A percentile compares a stretch with the other conserved stretches of the same genome.
Conservation (phyloP, 2,113 vertebrate species). For the Phyllostomus hastatus region DNA sequence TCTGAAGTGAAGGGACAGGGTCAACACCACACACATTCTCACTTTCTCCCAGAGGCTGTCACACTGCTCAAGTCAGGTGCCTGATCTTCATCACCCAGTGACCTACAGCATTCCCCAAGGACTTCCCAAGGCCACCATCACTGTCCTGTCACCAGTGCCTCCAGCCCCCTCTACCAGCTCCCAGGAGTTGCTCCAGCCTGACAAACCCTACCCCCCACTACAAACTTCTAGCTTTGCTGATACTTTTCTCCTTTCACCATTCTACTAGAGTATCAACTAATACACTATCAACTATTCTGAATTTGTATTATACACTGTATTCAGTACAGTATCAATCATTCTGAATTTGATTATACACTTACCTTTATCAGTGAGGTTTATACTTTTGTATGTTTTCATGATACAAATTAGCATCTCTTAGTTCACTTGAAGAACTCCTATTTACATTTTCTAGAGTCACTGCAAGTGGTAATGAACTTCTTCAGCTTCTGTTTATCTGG, state of each 20-base stretch:
- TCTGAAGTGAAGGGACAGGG: neutral
- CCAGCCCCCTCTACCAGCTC: neutral
- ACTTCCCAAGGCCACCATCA: neutral
- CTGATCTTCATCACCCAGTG: neutral
- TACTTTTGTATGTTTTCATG: too few relatives aligned
- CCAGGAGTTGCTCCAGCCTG: neutral
- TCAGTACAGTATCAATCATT: too few relatives aligned
- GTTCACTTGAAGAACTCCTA: neutral
- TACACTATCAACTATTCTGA: neutral
- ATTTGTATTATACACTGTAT: too few relatives aligned
- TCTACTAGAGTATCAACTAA: too few relatives aligned
- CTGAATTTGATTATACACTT: neutral
- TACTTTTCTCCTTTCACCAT: neutral
- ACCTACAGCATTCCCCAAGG: neutral
- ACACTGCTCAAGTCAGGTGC: neutral
- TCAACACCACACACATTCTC: too few relatives aligned
- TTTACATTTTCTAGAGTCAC: too few relatives aligned
- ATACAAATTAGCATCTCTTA: neutral
- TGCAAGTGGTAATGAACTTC: neutral
- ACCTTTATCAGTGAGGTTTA: too few relatives aligned
- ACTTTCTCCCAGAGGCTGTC: slow-evolving; percentile 1
- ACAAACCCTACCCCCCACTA: neutral
- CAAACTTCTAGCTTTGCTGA: neutral
- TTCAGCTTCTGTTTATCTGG: neutral
- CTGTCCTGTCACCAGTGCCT: neutral